Conservation (phyloP, 2,113 vertebrate genomes). For the Zosterops lateralis region DNA sequence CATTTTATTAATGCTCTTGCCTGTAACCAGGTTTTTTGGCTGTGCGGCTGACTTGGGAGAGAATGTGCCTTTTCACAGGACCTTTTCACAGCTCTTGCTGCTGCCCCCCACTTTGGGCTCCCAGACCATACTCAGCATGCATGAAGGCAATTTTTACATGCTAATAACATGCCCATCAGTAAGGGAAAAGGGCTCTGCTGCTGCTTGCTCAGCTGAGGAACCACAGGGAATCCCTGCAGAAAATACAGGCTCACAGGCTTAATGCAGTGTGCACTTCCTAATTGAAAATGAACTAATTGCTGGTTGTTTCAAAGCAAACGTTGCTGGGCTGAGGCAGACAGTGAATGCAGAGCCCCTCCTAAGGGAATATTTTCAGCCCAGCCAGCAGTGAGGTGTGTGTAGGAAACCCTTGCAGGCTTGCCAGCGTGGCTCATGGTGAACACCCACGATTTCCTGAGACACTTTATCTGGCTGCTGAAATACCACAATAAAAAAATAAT, state of each 20-base stretch:
- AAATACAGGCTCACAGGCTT: neutral
- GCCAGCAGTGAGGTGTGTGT: neutral
- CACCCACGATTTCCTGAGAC: neutral
- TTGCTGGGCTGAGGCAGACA: neutral
- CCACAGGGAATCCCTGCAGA: neutral
- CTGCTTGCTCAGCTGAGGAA: neutral
- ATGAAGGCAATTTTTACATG: neutral
- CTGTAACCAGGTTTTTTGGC: neutral
- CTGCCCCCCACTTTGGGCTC: neutral
- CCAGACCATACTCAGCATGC: neutral
- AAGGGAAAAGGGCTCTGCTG: neutral
- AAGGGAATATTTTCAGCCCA: neutral
- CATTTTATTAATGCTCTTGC: fast-evolving
- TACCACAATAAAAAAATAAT: neutral
- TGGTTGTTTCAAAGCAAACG: neutral
- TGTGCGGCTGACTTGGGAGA: neutral
- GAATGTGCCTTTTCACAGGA: neutral
- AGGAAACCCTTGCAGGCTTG: neutral
- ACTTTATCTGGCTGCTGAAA: neutral
- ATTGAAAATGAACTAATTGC: neutral
- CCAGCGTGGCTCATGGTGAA: neutral
- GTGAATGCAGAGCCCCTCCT: neutral
- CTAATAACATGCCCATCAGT: fast-evolving
- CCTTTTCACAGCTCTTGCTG: neutral
- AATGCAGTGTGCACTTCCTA: neutral